Conservation (phyloP, 2,797 vertebrate species). For the Cuniculus paca region DNA sequence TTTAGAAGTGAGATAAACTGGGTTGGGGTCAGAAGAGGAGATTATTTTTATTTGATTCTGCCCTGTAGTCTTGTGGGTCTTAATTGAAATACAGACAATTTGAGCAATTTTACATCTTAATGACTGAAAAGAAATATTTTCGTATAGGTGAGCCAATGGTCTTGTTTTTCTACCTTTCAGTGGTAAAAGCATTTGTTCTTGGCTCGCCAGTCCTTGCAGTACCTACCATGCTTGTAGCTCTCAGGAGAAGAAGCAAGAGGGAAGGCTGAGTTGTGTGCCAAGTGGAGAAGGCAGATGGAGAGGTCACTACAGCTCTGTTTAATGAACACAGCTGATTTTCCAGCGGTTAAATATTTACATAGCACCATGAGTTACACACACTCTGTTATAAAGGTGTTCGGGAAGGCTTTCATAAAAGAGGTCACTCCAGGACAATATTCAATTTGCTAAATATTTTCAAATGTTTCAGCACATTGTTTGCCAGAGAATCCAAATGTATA, state of each 20-base stretch:
- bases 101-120: neutral
- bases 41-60: neutral
- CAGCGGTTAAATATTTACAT: constrained; percentile 26
- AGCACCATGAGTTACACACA: neutral
- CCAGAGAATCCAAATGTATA: neutral
- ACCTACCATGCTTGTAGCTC: neutral
- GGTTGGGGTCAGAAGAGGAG: neutral
- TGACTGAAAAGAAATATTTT: neutral
- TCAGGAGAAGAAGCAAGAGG: neutral
- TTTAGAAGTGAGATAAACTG: neutral
- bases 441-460: constrained; percentile 56
- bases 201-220: neutral
- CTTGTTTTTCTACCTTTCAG: neutral
- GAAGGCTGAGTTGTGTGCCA: neutral
- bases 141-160: neutral
- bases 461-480: constrained; percentile 54
- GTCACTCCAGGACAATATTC: neutral
- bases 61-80: neutral
- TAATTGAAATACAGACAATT: neutral
- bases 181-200: neutral
- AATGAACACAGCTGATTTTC: constrained; percentile 31
- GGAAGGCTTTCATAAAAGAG: constrained; percentile 59
- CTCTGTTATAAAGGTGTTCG: constrained; percentile 21
- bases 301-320: constrained; percentile 15
- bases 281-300: neutral